These are phyloP conservation scores for Pluvialis apricaria DNA, from an alignment of 2,113 vertebrate genomes.

Conservation along the genomic window DNA sequence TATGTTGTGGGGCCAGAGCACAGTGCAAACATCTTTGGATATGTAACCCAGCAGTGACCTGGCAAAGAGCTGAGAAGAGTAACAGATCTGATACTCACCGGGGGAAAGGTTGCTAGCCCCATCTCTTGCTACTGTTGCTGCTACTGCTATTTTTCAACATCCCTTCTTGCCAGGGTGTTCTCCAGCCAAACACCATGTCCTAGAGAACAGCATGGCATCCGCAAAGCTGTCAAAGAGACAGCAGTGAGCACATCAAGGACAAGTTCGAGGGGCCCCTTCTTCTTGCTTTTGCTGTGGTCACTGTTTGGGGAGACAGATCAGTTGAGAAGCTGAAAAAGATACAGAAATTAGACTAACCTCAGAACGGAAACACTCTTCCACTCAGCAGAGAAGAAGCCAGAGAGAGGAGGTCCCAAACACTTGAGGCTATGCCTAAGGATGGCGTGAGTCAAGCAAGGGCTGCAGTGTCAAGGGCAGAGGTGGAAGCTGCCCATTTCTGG, in stretches of 20 bases:
- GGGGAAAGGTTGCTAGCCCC: constrained; percentile 22
- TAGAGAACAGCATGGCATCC: neutral
- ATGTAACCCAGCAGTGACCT: neutral
- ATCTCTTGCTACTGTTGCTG: constrained; percentile 29
- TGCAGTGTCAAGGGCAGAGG: neutral
- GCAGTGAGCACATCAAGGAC: neutral
- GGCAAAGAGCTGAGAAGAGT: constrained; percentile 2
- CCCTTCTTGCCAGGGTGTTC: neutral
- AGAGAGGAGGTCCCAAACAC: neutral
- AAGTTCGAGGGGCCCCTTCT: neutral
- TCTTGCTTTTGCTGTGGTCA: neutral
- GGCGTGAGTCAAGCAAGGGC: neutral
- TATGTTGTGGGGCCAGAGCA: neutral
- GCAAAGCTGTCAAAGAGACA: neutral
- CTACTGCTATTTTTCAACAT: constrained; percentile 1
- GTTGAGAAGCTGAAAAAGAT: neutral
- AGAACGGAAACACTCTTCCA: neutral
- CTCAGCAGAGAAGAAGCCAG: neutral
- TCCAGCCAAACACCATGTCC: neutral
- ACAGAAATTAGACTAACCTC: neutral
- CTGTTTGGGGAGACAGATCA: neutral
- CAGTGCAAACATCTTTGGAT: neutral
- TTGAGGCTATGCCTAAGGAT: neutral
- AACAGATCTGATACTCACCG: neutral
- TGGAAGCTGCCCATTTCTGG: neutral